Evolutionary conservation across 2,888 invertebrate genomes (phyloP), one percentile per base, ranked within the genome.

Genomic region (Neoscelio sp.): DNA sequence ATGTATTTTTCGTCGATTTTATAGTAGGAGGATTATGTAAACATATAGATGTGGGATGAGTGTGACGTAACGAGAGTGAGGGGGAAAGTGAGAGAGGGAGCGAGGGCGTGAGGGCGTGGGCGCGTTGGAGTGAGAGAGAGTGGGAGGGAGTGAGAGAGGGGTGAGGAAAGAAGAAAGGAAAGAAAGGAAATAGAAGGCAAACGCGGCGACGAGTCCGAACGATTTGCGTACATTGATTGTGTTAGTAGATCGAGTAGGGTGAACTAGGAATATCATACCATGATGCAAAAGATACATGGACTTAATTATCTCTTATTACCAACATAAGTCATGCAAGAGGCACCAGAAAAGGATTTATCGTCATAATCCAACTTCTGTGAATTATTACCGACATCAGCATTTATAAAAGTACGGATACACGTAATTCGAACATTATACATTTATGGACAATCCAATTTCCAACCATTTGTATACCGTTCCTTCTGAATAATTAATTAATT

Each of bases 131-230:
- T 68, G 35, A 10, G 7, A 8, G 26, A 18, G 17, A n/a, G 52
- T 5, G n/a, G n/a, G n/a, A n/a, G 33, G n/a, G n/a, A 33, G n/a
- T n/a, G n/a, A n/a, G n/a, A n/a, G n/a, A n/a, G n/a, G n/a, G n/a
- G n/a, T n/a, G n/a, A n/a, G n/a, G n/a, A n/a, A n/a, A n/a, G n/a
- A n/a, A n/a, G n/a, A n/a, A n/a, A 48, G 70, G 54, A 62, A 71
- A 40, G 71, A 71, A 62, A 71, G 71, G 62, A 62, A 62, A 44
- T 62, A 54, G 62, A 62, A 71, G 44, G 62, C 30, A 23, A 58
- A 10, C 38, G 18, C 23, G 35, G 48, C 48, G 64, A 50, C 64
- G 48, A 35, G 64, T 64, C 64, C 67, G 38, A 67, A 23, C 42
- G 62, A 28, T 54, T 35, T 26, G 40, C 20, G 48, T 40, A 38